Conservation (phyloP, 2,888 invertebrate species). For the Eupelmus urozonus region DNA sequence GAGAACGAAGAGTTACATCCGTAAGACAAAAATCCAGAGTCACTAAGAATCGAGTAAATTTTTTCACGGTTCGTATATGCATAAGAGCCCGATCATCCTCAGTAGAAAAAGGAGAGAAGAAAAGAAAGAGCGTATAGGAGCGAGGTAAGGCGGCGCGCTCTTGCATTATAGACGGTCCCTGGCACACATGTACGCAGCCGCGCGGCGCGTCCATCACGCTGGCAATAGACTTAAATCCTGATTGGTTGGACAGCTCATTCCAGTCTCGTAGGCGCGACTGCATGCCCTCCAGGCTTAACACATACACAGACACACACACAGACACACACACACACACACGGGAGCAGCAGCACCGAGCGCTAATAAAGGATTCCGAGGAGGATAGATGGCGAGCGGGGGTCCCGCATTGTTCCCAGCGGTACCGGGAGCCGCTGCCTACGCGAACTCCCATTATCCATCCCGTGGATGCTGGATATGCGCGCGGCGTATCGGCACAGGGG, state of each 20-base stretch:
- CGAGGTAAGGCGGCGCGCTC: conserved; percentile 4
- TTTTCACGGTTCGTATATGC: background rate
- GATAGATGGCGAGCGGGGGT: conserved; percentile 68
- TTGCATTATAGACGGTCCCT: conserved; percentile 20
- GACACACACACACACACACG: background rate
- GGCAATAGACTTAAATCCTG: conserved; percentile 74
- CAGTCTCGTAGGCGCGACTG: conserved; percentile 56
- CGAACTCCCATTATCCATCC: conserved; percentile 70
- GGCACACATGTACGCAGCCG: conserved; percentile 7
- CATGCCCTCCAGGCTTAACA: conserved; percentile 23
- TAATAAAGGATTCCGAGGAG: conserved; percentile 76
- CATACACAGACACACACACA: background rate
- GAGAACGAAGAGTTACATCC: no score
- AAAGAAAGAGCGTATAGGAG: background rate
- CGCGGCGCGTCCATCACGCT: conserved; percentile 68
- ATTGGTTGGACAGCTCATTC: conserved; percentile 74
- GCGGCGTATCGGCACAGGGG: background rate
- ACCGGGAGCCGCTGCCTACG: conserved; percentile 58
- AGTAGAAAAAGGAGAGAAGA: background rate
- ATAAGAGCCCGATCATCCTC: no score
- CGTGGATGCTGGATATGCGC: conserved; percentile 17
- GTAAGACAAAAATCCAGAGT: no score
- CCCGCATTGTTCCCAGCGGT: conserved; percentile 74
- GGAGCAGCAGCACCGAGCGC: conserved; percentile 39
- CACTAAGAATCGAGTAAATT: background rate